Base-by-base conservation (phyloP, 2,888 invertebrate species). In the Cepaea hortensis region DNA sequence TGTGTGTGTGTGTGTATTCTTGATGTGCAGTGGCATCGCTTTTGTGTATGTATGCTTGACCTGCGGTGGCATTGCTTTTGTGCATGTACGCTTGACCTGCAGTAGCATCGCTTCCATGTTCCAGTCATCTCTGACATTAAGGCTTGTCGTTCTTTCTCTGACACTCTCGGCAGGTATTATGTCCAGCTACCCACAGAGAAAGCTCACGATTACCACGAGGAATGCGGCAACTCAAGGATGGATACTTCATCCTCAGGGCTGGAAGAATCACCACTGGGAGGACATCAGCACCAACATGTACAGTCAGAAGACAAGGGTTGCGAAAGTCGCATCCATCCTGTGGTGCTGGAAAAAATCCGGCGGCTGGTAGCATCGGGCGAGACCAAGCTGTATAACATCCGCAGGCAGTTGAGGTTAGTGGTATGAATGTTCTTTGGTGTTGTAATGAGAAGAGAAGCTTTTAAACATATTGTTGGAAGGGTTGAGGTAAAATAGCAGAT, bases 101-200 rank as follows among this genome's bases (percentile, higher is more conserved):
- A 55, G 11, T 55, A 3, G 11, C 55, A 55, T 55, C 11, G 3
- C 11, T 55, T 55, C 55, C 11, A 55, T 55, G 55, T 55, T 6
- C 55, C 55, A 55, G 55, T 55, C 11, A 55, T 55, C 55, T 55
- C 6, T 55, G 7, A 9, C 55, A 11, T 11, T 55, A 55, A 55
- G 55, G 11, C 55, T 55, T 35, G n/a, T 23, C 65, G 18, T 18
- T 68, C 18, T 68, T 68, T 68, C 23, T 77, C 2, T 65, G 35
- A n/a, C 20, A 15, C 50, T 23, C 20, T 62, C 2, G 87, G 7
- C 88, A 94, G 94, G 88, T 94, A 89, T 89, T 94, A 94, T 89
- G 92, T 94, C 6, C 94, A 94, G 91, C 89, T 94, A n/a, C 94
- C 94, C 7, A 92, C 93, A 50, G 92, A 93, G 70, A 91, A 92